Percentiles rank a stretch among this genome's conserved stretches.
phyloP scores from a whole-genome alignment of 2,797 vertebrate species.

The Coreius guichenoti region DNA sequence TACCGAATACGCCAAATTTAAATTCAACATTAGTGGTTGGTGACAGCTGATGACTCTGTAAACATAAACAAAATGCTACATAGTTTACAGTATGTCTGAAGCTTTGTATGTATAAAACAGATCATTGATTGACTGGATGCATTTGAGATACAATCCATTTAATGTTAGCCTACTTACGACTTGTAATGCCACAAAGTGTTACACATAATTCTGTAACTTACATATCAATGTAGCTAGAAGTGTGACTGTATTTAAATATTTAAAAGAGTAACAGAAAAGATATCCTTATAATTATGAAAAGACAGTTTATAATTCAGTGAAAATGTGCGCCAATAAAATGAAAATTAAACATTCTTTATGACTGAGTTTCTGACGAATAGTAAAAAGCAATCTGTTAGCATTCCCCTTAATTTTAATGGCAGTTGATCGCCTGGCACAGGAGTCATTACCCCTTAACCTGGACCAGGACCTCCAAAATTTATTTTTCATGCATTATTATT shows the following conservation, averaged over 20 bases:
- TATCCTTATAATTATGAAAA: not conserved
- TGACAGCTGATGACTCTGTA: not conserved
- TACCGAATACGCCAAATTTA: not conserved
- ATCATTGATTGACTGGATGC: not conserved
- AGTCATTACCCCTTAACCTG: no score
- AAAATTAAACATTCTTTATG: not conserved
- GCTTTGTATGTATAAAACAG: not conserved
- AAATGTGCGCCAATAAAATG: not conserved
- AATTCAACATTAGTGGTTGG: not conserved
- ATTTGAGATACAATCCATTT: not conserved
- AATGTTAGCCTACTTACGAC: not conserved
- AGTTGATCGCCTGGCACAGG: no score
- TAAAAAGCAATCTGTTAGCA: not conserved
- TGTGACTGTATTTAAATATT: not conserved
- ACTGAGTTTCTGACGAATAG: not conserved
- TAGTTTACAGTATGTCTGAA: not conserved
- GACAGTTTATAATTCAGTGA: not conserved
- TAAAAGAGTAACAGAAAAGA: not conserved
- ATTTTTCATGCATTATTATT: no score
- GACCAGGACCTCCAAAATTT: no score
- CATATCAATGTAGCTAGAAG: not conserved
- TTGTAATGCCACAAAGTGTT: no score
- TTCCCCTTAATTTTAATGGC: not conserved
- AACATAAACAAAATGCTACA: not conserved
- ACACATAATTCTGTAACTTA: not conserved